Conservation (phyloP, 1,140 invertebrate genomes). For the fruit fly (Drosophila melanogaster) region DNA sequence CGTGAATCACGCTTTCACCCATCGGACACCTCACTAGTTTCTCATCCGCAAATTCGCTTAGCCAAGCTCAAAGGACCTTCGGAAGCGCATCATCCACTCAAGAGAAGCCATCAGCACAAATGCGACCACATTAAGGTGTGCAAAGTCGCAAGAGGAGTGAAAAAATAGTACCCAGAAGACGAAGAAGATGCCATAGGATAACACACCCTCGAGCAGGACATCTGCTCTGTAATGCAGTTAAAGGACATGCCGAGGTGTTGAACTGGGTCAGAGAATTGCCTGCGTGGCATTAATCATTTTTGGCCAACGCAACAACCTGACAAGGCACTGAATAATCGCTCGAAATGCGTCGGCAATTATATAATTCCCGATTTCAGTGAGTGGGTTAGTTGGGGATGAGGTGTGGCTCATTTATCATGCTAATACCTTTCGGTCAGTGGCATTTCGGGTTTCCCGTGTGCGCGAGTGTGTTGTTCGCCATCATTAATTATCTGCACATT, state of each 20-base stretch:
- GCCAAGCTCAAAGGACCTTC: slow-evolving; percentile 15
- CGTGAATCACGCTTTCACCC: slow-evolving; percentile 22
- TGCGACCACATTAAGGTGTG: slow-evolving; percentile 68
- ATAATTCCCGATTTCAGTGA: slow-evolving; percentile 55
- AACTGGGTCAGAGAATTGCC: slow-evolving; percentile 44
- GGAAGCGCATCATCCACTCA: slow-evolving; percentile 36
- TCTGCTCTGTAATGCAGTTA: slow-evolving; percentile 53
- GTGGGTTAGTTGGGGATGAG: slow-evolving; percentile 46
- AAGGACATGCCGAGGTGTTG: slow-evolving; percentile 33
- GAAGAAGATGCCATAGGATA: neutral
- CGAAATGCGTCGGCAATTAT: slow-evolving; percentile 52
- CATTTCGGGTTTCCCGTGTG: slow-evolving; percentile 40
- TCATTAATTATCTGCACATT: slow-evolving; percentile 74
- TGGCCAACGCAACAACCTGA: slow-evolving; percentile 39
- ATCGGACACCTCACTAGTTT: neutral
- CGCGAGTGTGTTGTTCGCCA: slow-evolving; percentile 31
- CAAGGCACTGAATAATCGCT: slow-evolving; percentile 46
- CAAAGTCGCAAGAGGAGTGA: slow-evolving; percentile 35
- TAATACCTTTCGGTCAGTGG: slow-evolving; percentile 63
- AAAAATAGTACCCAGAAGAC: neutral
- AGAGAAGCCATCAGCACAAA: slow-evolving; percentile 56
- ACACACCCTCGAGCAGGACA: slow-evolving; percentile 12
- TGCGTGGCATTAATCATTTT: slow-evolving; percentile 33
- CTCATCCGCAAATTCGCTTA: slow-evolving; percentile 27
- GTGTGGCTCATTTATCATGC: slow-evolving; percentile 69